Conservation (phyloP, 2,888 invertebrate genomes). For the Yponomeuta cagnagella region DNA sequence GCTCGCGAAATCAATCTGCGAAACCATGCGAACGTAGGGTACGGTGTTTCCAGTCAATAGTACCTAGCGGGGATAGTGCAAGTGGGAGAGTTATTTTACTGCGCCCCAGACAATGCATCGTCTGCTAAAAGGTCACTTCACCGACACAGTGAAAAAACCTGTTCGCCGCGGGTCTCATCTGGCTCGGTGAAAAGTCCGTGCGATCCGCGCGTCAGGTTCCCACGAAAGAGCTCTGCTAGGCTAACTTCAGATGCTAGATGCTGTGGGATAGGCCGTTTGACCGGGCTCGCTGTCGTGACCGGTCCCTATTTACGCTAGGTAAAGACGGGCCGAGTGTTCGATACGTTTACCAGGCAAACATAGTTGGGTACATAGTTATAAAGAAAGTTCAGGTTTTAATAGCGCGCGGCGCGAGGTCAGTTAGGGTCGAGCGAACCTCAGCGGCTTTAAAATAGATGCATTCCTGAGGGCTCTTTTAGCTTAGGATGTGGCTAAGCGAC, state of each 20-base stretch:
- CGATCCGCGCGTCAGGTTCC: constrained; percentile 62
- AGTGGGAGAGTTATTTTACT: constrained; percentile 4
- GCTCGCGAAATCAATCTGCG: constrained; percentile 4
- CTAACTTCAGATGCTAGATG: constrained; percentile 13
- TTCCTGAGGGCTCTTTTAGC: constrained; percentile 56
- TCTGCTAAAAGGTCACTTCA: constrained; percentile 5
- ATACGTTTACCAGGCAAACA: constrained; percentile 69
- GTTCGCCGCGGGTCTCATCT: constrained; percentile 17
- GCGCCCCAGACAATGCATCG: neutral
- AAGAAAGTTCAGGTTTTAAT: constrained; percentile 75
- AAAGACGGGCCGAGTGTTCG: constrained; percentile 56
- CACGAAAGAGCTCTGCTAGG: constrained; percentile 40
- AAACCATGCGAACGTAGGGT: neutral
- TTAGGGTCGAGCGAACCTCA: constrained; percentile 65
- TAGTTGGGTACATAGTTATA: constrained; percentile 62
- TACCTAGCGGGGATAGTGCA: neutral
- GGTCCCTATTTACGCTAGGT: constrained; percentile 47
- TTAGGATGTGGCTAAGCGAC: constrained; percentile 23
- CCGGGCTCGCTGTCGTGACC: constrained; percentile 57
- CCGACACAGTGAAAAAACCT: neutral
- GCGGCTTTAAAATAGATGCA: constrained; percentile 74
- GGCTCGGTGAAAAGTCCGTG: constrained; percentile 34
- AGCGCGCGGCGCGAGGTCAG: constrained; percentile 67
- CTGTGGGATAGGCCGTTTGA: constrained; percentile 10
- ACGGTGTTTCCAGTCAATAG: neutral